A percentile compares a stretch with the other conserved stretches of the same genome.
phyloP scores from a whole-genome alignment of 2,113 vertebrate genomes.

The Neotoma lepida region DNA sequence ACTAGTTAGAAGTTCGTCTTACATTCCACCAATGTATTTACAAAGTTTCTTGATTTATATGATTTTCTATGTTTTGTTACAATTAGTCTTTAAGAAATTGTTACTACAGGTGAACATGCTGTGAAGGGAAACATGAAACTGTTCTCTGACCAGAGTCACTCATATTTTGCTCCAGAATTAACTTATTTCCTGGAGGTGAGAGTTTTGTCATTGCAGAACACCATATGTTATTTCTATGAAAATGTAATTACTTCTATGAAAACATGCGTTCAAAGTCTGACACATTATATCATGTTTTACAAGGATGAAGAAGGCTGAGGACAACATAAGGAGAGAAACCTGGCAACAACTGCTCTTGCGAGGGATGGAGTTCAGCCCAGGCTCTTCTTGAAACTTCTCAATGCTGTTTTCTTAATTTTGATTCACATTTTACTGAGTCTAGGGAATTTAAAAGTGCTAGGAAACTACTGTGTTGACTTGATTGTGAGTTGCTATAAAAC shows the following conservation, averaged over 20 bases:
- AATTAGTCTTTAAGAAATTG: no score
- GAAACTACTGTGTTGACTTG: conserved; percentile 67
- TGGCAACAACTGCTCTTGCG: not conserved
- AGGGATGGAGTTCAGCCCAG: not conserved
- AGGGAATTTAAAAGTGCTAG: conserved; percentile 40
- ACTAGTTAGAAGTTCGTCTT: no score
- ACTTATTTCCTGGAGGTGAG: not conserved
- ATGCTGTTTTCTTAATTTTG: conserved; percentile 19
- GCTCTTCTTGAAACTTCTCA: not conserved
- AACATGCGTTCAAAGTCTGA: not conserved
- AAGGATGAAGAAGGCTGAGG: not conserved
- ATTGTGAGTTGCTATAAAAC: conserved; percentile 67
- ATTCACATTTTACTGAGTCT: conserved; percentile 59
- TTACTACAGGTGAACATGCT: not conserved
- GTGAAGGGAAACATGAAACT: not conserved
- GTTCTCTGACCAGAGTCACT: not conserved
- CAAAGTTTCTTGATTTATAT: not conserved
- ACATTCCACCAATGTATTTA: not conserved
- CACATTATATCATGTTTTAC: not conserved
- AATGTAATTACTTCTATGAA: not conserved
- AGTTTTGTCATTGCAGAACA: not conserved
- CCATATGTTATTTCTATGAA: not conserved
- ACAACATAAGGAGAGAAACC: not conserved
- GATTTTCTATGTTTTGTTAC: not conserved
- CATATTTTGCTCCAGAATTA: not conserved